Evolutionary conservation across 2,888 invertebrate genomes (phyloP), one percentile per base, ranked within the genome.

Genomic region (Chrysolina oricalcia): DNA sequence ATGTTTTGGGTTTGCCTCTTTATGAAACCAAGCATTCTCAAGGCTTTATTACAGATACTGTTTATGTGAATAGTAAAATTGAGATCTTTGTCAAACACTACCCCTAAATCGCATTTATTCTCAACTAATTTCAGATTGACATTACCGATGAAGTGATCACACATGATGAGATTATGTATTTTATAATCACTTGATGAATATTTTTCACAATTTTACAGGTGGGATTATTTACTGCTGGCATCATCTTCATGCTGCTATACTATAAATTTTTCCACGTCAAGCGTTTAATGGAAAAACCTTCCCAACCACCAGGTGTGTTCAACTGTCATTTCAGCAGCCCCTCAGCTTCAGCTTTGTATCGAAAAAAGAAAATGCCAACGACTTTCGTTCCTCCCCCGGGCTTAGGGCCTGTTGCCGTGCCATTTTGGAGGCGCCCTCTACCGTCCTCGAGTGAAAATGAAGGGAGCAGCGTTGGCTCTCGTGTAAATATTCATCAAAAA

Each of bases 321-420:
- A 97, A 96, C 87, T 96, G 97, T 85, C 92, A 96, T 53, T 96
- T 97, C 68, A 91, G 93, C 3, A 96, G 95, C 86, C 95, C 96
- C 0, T 84, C 87, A 4, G 85, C 87, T 4, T 85, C 85, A 5
- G 79, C 87, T 19, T 79, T 87, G 11, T 87, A 87, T 75, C 91
- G 96, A 27, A 96, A 96, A 87, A 96, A 96, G 89, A 97, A 97
- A 87, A 96, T 96, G 87, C 96, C 96, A n/a, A 96, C 96, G 0
- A 93, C 94, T 0, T 96, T 96, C 87, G 94, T 96, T 4, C 96
- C 96, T 0, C 96, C 96, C 0, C 78, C 80, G 0, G 82, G 87
- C 48, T 79, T 87, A 64, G 88, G 88, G 64, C 88, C 90, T 72
- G 86, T 90, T 81, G 84, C 91, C 79, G 90, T 94, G 76, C 94